Base-by-base conservation (phyloP, 1,140 invertebrate species). In the Diabrotica virgifera region DNA sequence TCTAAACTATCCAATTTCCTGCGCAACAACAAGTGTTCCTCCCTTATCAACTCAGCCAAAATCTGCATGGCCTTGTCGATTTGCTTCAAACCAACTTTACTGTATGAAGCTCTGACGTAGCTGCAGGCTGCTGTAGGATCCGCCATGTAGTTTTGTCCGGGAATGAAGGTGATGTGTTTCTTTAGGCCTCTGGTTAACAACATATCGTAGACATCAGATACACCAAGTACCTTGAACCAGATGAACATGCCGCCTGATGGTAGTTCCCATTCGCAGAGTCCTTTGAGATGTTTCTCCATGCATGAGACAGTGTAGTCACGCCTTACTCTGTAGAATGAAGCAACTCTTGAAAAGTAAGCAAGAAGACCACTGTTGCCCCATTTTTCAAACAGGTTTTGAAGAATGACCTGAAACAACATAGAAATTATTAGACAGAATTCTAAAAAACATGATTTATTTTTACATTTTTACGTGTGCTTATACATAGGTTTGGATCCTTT, bases 201-300 rank as follows among this genome's bases (percentile, higher is more conserved):
- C 85, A 93, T 87, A 64, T 87, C 84, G 77, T 87, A 87, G 5
- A 89, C 88, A 72, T 92, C 89, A 0, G 82, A 76, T 0, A 93
- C 80, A 6, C 83, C 86, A 8, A 78, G 80, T 2, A 91, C 82
- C 74, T 87, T 85, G 9, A 92, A 82, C 91, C 91, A 93, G 9
- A 92, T 79, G 78, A 92, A 93, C 82, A 93, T 88, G 2, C 91
- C 91, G 11, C 86, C 90, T 1, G 77, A 76, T 0, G 91, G 90
- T 38, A 83, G 70, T 6, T 78, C 72, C 84, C 90, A 92, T 51
- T 89, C 85, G 5, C 83, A 89, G 2, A 92, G 75, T 40, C 84
- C 86, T 82, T 74, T 69, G 8, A 92, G 78, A 75, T 89, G 84
- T 72, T 85, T 85, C 55, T 86, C 80, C 59, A 88, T 85, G 2